Evolutionary conservation across 2,113 vertebrate species (phyloP).

Genomic region (Oncorhynchus tshawytscha): DNA sequence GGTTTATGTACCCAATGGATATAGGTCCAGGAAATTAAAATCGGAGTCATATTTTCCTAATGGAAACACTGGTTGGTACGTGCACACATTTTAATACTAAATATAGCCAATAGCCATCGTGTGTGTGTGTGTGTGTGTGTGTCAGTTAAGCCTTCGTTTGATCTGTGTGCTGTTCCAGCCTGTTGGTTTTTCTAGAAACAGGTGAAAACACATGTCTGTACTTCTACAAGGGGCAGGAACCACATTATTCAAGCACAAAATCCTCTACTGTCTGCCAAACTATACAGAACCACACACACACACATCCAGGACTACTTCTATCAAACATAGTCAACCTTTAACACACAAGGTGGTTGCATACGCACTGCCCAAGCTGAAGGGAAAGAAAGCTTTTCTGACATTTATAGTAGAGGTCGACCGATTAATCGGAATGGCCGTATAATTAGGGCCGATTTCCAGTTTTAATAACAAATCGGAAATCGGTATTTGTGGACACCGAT

Average conservation of each 20-base stretch:
- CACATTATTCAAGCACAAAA: neutral
- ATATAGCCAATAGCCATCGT: neutral
- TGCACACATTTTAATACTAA: too few species aligned
- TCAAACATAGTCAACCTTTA: neutral
- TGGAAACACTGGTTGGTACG: too few species aligned
- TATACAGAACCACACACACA: neutral
- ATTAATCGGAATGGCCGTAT: too few species aligned
- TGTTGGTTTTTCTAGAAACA: constrained; percentile 23
- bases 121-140: constrained; percentile 1
- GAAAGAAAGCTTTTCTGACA: neutral
- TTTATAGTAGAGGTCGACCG: neutral
- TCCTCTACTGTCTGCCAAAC: neutral
- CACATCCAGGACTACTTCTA: neutral
- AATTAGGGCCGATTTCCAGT: too few species aligned
- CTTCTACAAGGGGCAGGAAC: neutral
- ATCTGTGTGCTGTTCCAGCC: neutral
- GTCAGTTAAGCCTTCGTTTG: neutral
- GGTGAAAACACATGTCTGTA: neutral
- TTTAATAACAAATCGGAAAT: too few species aligned
- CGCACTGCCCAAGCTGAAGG: neutral
- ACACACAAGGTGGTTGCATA: neutral
- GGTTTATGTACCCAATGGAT: too few species aligned
- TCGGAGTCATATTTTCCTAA: too few species aligned
- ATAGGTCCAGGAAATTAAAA: too few species aligned
- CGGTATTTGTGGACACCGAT: too few species aligned